These are phyloP conservation scores for Pan paniscus DNA, from an alignment of 2,113 vertebrate genomes.

Conservation along the genomic window DNA sequence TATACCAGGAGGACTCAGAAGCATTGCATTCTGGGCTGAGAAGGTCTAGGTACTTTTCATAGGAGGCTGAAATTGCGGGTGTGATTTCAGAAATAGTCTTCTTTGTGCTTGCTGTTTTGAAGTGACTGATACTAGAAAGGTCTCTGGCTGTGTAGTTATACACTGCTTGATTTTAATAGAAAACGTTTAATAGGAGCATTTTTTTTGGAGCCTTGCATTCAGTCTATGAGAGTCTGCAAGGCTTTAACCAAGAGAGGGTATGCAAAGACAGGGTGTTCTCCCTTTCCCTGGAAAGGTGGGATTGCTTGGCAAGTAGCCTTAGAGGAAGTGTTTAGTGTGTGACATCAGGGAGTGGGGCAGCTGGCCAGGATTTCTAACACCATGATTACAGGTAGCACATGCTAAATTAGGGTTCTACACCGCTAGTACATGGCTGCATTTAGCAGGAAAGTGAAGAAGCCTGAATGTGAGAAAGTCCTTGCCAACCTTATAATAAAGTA, in stretches of 20 bases:
- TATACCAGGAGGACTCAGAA: neutral
- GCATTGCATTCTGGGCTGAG: neutral
- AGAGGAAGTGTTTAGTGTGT: neutral
- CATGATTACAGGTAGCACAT: neutral
- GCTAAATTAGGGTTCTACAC: neutral
- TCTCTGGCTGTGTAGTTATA: neutral
- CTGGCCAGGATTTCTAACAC: neutral
- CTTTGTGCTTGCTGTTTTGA: neutral
- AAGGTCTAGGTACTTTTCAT: neutral
- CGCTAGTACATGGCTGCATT: neutral
- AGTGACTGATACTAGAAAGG: neutral
- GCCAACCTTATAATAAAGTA: neutral
- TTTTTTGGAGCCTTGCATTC: neutral
- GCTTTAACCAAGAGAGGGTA: neutral
- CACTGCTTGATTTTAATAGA: slow-evolving; percentile 1
- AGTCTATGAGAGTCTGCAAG: neutral
- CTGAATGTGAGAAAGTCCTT: neutral
- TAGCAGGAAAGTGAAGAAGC: slow-evolving; percentile 6
- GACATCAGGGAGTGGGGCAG: neutral
- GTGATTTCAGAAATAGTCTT: neutral
- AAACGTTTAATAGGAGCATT: neutral
- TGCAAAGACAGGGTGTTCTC: neutral
- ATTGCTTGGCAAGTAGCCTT: neutral
- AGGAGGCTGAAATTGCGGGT: neutral
- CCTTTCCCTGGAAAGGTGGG: neutral